These are phyloP conservation scores for Bucorvus abyssinicus DNA, from an alignment of 2,797 vertebrate genomes.

Conservation along the genomic window DNA sequence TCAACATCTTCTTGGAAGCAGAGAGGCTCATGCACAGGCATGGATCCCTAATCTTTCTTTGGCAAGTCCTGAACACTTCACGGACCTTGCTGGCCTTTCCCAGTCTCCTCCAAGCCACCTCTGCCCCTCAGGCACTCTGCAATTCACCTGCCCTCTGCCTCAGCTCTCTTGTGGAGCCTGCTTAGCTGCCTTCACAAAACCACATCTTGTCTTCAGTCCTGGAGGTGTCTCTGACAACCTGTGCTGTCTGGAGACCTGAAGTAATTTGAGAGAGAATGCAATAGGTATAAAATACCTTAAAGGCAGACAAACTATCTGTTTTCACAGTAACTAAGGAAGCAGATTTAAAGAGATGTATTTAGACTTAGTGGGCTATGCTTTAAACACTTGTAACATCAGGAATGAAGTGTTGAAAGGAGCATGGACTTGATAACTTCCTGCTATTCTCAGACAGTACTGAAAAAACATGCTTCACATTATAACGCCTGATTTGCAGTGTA, in stretches of 20 bases:
- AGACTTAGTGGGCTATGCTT: background rate
- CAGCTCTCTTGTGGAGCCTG: background rate
- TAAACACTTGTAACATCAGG: background rate
- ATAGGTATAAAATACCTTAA: background rate
- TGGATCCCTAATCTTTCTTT: background rate
- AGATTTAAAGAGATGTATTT: background rate
- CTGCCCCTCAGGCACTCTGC: background rate
- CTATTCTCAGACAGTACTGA: background rate
- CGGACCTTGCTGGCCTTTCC: accelerated
- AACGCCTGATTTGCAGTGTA: background rate
- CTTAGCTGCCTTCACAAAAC: background rate
- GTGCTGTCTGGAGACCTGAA: background rate
- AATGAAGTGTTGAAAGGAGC: background rate
- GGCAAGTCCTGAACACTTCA: accelerated
- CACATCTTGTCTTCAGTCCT: background rate
- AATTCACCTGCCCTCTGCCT: background rate
- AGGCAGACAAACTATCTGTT: background rate
- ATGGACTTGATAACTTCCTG: background rate
- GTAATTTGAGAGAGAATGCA: background rate
- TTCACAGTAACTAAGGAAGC: background rate
- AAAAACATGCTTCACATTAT: background rate
- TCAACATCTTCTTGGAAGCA: background rate
- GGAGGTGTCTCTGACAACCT: background rate
- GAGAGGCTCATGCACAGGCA: accelerated
- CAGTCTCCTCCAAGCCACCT: accelerated